Conservation (phyloP, 2,113 vertebrate genomes). For the Siniperca knerii region DNA sequence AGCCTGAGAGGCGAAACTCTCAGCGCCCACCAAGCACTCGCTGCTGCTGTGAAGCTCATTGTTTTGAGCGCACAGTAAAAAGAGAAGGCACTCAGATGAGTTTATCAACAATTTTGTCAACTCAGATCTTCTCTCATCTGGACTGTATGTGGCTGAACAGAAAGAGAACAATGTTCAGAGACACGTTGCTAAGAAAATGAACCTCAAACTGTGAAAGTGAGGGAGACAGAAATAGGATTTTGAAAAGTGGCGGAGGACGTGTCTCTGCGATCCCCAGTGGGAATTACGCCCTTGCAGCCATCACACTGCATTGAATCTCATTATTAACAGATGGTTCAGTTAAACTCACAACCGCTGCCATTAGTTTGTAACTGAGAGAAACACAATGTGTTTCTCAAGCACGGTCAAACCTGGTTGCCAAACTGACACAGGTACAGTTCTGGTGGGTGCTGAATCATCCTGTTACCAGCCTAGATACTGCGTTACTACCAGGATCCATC, state of each 20-base stretch:
- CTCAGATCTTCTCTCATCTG: not conserved
- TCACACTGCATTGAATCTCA: not conserved
- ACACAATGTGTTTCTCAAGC: not conserved
- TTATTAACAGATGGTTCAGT: slow-evolving; percentile 6
- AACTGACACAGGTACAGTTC: not conserved
- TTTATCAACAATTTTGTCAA: no score
- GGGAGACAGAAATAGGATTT: not conserved
- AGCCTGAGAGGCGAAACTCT: not conserved
- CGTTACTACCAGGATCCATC: not conserved
- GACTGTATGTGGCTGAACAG: not conserved
- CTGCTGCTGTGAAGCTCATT: not conserved
- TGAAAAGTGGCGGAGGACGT: not conserved
- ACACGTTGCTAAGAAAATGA: not conserved
- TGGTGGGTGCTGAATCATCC: slow-evolving; percentile 2
- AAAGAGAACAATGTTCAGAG: no score
- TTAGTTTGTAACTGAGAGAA: not conserved
- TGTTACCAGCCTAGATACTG: not conserved
- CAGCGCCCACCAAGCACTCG: no score
- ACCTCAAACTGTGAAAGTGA: not conserved
- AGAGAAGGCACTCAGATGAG: no score
- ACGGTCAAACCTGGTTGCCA: not conserved
- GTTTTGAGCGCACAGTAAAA: not conserved
- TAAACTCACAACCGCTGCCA: not conserved
- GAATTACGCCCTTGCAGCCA: not conserved
- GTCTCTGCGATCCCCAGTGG: not conserved